Percentiles rank a stretch among this genome's conserved stretches.
Evolutionary conservation across 1,140 invertebrate species (phyloP).

Genomic region (Sycophila sp.): DNA sequence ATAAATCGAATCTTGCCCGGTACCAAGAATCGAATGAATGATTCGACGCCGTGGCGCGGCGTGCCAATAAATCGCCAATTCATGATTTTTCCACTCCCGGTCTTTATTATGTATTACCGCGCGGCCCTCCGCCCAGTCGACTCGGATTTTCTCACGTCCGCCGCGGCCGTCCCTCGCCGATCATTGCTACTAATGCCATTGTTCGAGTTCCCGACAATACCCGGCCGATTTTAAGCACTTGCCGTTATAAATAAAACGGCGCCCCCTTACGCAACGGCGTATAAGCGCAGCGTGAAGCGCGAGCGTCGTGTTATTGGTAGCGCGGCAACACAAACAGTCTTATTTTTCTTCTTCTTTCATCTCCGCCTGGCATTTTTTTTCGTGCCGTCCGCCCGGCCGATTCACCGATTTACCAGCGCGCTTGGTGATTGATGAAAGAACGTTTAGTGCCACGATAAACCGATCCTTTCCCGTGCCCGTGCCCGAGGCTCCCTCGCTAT

Average conservation of each 20-base stretch:
- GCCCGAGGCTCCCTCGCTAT: too few relatives aligned
- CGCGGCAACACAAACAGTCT: neutral
- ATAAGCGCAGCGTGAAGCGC: slow-evolving; percentile 8
- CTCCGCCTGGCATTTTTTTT: too few relatives aligned
- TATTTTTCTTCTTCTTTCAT: slow-evolving; percentile 5
- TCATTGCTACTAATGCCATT: slow-evolving; percentile 23
- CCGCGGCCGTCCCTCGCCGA: neutral
- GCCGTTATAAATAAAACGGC: slow-evolving; percentile 21
- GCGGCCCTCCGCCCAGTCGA: too few relatives aligned
- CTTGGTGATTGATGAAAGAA: slow-evolving; percentile 18
- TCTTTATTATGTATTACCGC: slow-evolving; percentile 5
- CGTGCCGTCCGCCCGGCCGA: neutral
- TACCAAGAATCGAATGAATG: neutral
- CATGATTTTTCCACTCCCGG: slow-evolving; percentile 15
- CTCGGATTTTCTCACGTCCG: slow-evolving; percentile 32
- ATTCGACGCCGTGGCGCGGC: neutral
- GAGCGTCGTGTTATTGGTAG: neutral
- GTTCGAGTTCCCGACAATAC: slow-evolving; percentile 16
- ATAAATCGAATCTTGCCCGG: too few relatives aligned
- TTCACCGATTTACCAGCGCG: neutral
- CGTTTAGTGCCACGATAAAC: neutral
- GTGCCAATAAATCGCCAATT: neutral
- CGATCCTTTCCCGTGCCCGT: neutral
- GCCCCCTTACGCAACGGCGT: neutral
- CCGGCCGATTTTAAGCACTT: slow-evolving; percentile 22